phyloP scores from a whole-genome alignment of 2,113 vertebrate species.

The Mastomys natalensis region DNA sequence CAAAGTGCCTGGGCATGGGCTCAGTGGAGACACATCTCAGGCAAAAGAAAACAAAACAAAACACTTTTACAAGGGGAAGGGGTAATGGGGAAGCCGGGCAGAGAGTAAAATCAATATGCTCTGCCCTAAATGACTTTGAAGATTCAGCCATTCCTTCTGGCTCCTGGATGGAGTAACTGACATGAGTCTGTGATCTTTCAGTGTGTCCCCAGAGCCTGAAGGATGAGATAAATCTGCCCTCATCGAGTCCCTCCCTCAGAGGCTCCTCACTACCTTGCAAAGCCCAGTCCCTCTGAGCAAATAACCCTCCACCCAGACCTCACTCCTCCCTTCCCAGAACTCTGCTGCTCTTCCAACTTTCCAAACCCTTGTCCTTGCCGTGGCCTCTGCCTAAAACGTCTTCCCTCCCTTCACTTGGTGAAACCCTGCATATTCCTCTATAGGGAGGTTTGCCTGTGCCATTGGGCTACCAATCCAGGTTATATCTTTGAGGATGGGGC shows the following conservation, averaged over 20 bases:
- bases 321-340: not conserved
- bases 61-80: not conserved
- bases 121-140: not conserved
- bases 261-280: not conserved
- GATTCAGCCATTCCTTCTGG: not conserved
- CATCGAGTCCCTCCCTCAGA: not conserved
- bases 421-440: not conserved
- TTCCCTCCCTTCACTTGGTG: not conserved
- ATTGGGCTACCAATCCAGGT: not conserved
- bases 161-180: not conserved
- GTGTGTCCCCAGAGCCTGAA: not conserved
- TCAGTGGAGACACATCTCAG: not conserved
- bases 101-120: not conserved
- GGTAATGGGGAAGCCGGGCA: accelerated
- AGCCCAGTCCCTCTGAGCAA: not conserved
- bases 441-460: not conserved
- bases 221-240: not conserved
- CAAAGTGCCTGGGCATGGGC: not conserved
- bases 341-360: not conserved
- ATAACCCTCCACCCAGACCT: not conserved
- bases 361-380: not conserved
- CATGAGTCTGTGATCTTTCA: not conserved
- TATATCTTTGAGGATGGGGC: not conserved
- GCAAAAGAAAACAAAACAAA: not conserved
- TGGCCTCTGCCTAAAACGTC: not conserved